Conservation (phyloP, 2,888 invertebrate genomes). For the Itoplectis maculator region DNA sequence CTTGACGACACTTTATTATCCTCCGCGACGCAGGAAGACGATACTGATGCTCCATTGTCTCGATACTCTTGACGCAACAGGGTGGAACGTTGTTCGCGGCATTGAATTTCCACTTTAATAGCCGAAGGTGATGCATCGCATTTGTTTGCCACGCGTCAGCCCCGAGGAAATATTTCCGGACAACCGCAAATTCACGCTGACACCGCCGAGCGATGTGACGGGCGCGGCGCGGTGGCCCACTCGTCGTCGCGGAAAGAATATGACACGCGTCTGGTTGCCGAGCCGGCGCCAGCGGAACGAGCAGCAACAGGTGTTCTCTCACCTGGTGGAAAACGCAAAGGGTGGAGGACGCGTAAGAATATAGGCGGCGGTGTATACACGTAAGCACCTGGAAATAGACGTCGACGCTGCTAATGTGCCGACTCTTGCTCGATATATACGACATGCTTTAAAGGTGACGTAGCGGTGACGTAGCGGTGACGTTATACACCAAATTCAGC, state of each 20-base stretch:
- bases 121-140: too few species aligned
- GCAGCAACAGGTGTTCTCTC: slow-evolving; percentile 62
- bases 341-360: slow-evolving; percentile 21
- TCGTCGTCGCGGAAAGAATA: slow-evolving; percentile 53
- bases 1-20: too few species aligned
- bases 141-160: not conserved
- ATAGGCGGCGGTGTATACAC: slow-evolving; percentile 1
- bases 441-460: slow-evolving; percentile 15
- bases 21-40: too few species aligned
- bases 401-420: slow-evolving; percentile 16
- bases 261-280: slow-evolving; percentile 38
- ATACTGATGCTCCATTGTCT: too few species aligned
- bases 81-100: too few species aligned
- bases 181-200: not conserved
- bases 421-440: slow-evolving; percentile 5
- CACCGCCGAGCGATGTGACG: slow-evolving; percentile 13
- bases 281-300: slow-evolving; percentile 34
- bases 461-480: not conserved
- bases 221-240: slow-evolving; percentile 3
- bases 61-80: too few species aligned
- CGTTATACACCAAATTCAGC: not conserved
- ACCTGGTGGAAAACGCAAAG: slow-evolving; percentile 56
- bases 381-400: slow-evolving; percentile 21
- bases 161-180: not conserved
- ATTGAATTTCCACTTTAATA: too few species aligned